A percentile compares a stretch with the other conserved stretches of the same genome.
phyloP scores from a whole-genome alignment of 2,797 vertebrate species.

The Spinus pinus region DNA sequence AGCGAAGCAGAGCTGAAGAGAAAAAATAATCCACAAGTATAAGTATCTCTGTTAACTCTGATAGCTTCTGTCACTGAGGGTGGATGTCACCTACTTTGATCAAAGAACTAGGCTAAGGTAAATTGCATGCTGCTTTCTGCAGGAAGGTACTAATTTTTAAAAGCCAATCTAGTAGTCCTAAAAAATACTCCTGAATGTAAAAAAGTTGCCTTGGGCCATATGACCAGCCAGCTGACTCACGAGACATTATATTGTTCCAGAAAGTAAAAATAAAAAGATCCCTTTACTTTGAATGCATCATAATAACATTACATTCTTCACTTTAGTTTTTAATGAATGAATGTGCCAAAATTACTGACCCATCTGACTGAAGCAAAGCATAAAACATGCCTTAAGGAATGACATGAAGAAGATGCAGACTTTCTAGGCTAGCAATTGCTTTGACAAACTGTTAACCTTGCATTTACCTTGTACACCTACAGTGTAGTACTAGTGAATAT shows the following conservation, averaged over 20 bases:
- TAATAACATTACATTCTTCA: neutral
- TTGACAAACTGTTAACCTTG: neutral
- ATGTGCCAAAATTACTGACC: neutral
- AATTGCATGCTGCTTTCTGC: neutral
- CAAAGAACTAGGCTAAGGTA: neutral
- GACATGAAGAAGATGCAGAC: neutral
- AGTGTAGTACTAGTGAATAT: neutral
- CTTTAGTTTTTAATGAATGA: neutral
- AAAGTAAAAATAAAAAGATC: neutral
- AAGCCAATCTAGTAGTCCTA: neutral
- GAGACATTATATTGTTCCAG: neutral
- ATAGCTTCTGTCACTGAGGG: neutral
- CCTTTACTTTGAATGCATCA: neutral
- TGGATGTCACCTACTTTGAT: neutral
- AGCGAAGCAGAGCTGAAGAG: neutral
- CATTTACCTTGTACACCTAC: neutral
- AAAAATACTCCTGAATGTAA: neutral
- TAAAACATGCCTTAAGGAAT: neutral
- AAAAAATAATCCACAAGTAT: neutral
- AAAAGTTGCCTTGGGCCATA: neutral
- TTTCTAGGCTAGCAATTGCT: neutral
- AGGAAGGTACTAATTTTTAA: neutral
- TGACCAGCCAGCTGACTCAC: neutral
- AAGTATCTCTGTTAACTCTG: neutral
- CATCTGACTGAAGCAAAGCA: neutral